These are phyloP conservation scores for Macroglossus sobrinus DNA, from an alignment of 2,113 vertebrate genomes.

Conservation along the genomic window DNA sequence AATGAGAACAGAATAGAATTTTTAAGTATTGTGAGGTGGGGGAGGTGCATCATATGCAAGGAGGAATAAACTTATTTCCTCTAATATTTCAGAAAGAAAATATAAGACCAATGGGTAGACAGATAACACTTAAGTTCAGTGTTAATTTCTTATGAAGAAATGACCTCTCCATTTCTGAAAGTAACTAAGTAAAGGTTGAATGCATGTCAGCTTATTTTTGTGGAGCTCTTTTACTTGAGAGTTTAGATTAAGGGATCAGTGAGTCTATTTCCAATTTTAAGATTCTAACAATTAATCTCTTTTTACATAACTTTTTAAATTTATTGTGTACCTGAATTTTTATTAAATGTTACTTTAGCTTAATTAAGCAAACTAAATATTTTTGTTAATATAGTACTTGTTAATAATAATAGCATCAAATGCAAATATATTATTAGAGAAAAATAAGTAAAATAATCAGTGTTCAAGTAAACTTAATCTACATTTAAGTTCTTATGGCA, in stretches of 20 bases:
- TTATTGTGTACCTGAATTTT: background rate
- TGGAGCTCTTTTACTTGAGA: background rate
- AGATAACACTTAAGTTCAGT: background rate
- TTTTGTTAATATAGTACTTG: background rate
- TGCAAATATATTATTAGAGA: background rate
- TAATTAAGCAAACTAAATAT: slow-evolving; percentile 6
- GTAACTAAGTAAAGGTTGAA: background rate
- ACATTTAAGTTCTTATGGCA: background rate
- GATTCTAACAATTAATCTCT: background rate
- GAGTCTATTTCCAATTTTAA: background rate
- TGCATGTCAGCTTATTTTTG: background rate
- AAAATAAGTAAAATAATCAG: background rate
- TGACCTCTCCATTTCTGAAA: background rate
- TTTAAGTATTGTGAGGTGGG: background rate
- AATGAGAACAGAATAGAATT: background rate
- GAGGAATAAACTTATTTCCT: background rate
- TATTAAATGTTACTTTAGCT: background rate
- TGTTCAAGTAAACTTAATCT: background rate
- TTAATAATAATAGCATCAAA: background rate
- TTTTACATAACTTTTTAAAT: background rate
- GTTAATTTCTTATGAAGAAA: background rate
- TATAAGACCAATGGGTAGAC: background rate
- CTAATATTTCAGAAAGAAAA: background rate
- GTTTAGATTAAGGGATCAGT: background rate
- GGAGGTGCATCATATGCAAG: accelerated